These are phyloP conservation scores for Euglossa dilemma DNA, from an alignment of 1,140 invertebrate genomes.

Conservation along the genomic window DNA sequence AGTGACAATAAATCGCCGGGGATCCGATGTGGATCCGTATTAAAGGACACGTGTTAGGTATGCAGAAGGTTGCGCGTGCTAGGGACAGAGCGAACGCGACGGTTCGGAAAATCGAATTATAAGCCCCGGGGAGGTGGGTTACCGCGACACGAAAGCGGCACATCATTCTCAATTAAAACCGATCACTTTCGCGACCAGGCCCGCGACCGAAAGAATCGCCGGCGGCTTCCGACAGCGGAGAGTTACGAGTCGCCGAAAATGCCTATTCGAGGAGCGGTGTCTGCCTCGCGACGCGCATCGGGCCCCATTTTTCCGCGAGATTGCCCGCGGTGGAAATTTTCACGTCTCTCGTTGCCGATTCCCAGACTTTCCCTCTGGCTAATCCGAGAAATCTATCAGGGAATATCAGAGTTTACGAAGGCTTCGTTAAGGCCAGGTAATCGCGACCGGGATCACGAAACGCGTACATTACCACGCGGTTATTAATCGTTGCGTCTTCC, in stretches of 20 bases:
- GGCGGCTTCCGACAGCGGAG: constrained; percentile 7
- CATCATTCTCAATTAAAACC: constrained; percentile 65
- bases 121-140: not conserved
- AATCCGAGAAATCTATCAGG: not conserved
- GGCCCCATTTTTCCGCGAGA: not conserved
- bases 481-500: constrained; percentile 44
- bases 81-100: not conserved
- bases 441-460: constrained; percentile 40
- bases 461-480: constrained; percentile 36
- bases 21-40: constrained; percentile 30
- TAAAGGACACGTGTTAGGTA: constrained; percentile 21
- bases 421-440: not conserved
- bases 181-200: constrained; percentile 45
- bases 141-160: constrained; percentile 42
- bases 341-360: not conserved
- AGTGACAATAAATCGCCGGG: constrained; percentile 36
- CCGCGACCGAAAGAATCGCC: constrained; percentile 41
- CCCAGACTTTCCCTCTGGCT: not conserved
- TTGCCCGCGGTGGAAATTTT: too few relatives aligned
- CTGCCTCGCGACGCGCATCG: too few relatives aligned
- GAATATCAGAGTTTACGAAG: constrained; percentile 2
- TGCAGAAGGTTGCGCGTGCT: not conserved
- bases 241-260: constrained; percentile 28
- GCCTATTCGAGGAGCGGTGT: not conserved
- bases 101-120: constrained; percentile 46